These are phyloP conservation scores for Tetranychus urticae DNA, from an alignment of 1,140 invertebrate species.

Conservation along the genomic window DNA sequence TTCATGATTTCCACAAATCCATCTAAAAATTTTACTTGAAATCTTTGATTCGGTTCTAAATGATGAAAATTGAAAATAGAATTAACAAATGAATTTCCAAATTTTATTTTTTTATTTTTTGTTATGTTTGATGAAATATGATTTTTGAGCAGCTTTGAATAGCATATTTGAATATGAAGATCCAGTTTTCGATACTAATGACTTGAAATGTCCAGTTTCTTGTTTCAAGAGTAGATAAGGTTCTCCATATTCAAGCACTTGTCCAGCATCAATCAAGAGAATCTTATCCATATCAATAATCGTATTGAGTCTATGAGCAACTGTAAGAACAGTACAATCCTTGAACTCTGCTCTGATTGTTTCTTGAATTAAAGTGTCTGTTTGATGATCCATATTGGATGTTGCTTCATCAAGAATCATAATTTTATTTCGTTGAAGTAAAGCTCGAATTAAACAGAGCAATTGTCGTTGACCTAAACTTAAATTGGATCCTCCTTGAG, in stretches of 20 bases:
- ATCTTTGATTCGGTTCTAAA: neutral
- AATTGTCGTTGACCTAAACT: slow-evolving; percentile 52
- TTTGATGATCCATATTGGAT: slow-evolving; percentile 69
- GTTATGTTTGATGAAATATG: neutral
- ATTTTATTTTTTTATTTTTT: too few relatives aligned
- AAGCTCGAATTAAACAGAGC: slow-evolving; percentile 56
- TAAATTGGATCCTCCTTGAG: slow-evolving; percentile 33
- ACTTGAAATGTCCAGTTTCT: neutral
- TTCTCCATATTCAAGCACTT: neutral
- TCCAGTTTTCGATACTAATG: neutral
- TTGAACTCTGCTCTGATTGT: slow-evolving; percentile 54
- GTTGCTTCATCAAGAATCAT: slow-evolving; percentile 88
- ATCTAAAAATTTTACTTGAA: neutral
- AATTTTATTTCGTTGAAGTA: slow-evolving; percentile 65
- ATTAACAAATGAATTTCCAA: neutral
- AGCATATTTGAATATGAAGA: neutral
- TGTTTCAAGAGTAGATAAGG: neutral
- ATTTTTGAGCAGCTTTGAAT: neutral
- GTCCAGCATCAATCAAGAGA: slow-evolving; percentile 4
- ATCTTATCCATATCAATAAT: slow-evolving; percentile 54
- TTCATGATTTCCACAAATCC: neutral
- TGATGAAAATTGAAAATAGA: neutral
- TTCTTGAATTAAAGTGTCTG: slow-evolving; percentile 59
- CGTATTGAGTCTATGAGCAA: slow-evolving; percentile 68
- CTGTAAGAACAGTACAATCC: slow-evolving; percentile 64